These are phyloP conservation scores for Idaea biselata DNA, from an alignment of 2,888 invertebrate genomes.

Conservation along the genomic window DNA sequence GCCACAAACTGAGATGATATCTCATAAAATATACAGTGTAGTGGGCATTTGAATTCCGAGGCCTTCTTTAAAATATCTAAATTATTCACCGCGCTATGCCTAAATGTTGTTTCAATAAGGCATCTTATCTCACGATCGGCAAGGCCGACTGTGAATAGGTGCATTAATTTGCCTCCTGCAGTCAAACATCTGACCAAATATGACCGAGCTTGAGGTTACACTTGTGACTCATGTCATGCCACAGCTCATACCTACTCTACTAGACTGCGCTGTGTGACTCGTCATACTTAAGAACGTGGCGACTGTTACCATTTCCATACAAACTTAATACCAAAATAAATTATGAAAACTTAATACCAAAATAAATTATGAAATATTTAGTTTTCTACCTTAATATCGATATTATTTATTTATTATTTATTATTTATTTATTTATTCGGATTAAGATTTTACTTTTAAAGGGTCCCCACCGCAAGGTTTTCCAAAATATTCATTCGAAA, in stretches of 20 bases:
- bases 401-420: too few relatives aligned
- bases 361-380: too few relatives aligned
- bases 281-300: background rate
- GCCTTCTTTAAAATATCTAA: background rate
- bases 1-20: too few relatives aligned
- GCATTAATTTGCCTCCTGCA: conserved; percentile 32
- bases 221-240: conserved; percentile 27
- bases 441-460: too few relatives aligned
- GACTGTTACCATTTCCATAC: too few relatives aligned
- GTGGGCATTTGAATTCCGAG: background rate
- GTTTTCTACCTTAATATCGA: too few relatives aligned
- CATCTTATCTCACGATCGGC: conserved; percentile 21
- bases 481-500: too few relatives aligned
- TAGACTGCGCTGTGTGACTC: conserved; percentile 2
- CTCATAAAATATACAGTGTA: background rate
- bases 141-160: conserved; percentile 35
- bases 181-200: conserved; percentile 31
- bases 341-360: too few relatives aligned
- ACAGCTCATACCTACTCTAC: too few relatives aligned
- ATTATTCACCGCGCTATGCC: background rate
- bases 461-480: too few relatives aligned
- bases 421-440: too few relatives aligned
- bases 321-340: too few relatives aligned
- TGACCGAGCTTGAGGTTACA: conserved; percentile 33
- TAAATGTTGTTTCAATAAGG: background rate